A percentile compares a stretch with the other conserved stretches of the same genome.
These are phyloP conservation scores for Colostygia pectinataria DNA, from an alignment of 2,888 invertebrate genomes.

Conservation along the genomic window DNA sequence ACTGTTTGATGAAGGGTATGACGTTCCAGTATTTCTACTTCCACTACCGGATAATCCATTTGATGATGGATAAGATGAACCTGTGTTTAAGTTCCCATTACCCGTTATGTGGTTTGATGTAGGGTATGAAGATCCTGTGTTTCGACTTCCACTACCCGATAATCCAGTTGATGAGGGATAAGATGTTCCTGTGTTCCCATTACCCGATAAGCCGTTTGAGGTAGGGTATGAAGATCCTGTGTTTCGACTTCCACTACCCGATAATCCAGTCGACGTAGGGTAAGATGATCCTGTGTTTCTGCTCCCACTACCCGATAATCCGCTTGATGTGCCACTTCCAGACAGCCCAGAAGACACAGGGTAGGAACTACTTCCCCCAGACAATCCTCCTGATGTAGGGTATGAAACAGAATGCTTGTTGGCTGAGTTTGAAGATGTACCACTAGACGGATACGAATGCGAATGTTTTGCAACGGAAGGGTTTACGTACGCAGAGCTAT, in stretches of 20 bases:
- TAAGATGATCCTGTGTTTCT: neutral
- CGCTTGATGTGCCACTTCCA: neutral
- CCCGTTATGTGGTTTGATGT: neutral
- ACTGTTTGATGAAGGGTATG: conserved; percentile 2
- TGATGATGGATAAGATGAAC: neutral
- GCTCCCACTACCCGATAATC: neutral
- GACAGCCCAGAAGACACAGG: neutral
- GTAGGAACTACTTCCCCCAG: neutral
- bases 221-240: neutral
- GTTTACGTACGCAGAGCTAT: neutral
- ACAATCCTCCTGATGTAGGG: neutral
- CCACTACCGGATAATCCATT: neutral
- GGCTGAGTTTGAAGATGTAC: neutral
- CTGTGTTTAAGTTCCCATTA: neutral
- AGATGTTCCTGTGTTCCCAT: neutral
- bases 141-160: neutral
- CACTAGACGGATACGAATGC: neutral
- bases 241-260: neutral
- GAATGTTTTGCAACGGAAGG: neutral
- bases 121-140: neutral
- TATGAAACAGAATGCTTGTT: neutral
- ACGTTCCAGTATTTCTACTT: neutral
- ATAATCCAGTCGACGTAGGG: neutral
- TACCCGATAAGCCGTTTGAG: neutral
- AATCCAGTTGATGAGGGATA: neutral